Base-by-base conservation (phyloP, 2,888 invertebrate species). In the Xylota segnis region DNA sequence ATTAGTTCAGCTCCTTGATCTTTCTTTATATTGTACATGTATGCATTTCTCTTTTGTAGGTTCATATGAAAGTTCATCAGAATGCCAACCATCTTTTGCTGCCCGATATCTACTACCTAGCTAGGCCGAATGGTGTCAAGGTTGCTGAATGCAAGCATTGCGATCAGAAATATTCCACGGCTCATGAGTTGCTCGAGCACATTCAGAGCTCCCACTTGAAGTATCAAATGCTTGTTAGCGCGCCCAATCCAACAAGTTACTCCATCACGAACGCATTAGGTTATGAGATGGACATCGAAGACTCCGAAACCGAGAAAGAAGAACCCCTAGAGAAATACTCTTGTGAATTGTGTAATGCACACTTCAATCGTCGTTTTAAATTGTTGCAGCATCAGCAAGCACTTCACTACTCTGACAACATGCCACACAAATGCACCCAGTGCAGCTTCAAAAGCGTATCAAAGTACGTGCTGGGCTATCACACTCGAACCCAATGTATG, bases 401-500 rank as follows among this genome's bases (percentile, higher is more conserved):
- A 0, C 76, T 90, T 34, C 92, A 92, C 75, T 89, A 88, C 16
- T 90, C 94, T 70, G 94, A 94, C 0, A 93, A 94, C 83, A 90
- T 93, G 6, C 93, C 93, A 0, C 90, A 93, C 40, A 92, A 93
- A 37, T 94, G 94, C 88, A 92, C 92, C 34, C 91, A 93, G 23
- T 94, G 94, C 88, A 90, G 92, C 23, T 94, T 93, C 91, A 90
- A 93, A 54, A 94, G 94, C 83, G 93, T 94, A 0, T 93, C 93
- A 0, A 90, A 93, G 59, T 93, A 93, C 79, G 91, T 94, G 14
- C 92, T 94, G 2, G 91, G 92, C 0, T 93, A 94, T 9, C 94
- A 94, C 92, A 52, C 93, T 91, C 89, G 92, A 90, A 88, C 92
- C 86, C 92, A 92, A 75, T 93, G 92, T 66, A 88, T 88, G 7